Conservation (phyloP, 1,140 invertebrate genomes). For the Aethina tumida region DNA sequence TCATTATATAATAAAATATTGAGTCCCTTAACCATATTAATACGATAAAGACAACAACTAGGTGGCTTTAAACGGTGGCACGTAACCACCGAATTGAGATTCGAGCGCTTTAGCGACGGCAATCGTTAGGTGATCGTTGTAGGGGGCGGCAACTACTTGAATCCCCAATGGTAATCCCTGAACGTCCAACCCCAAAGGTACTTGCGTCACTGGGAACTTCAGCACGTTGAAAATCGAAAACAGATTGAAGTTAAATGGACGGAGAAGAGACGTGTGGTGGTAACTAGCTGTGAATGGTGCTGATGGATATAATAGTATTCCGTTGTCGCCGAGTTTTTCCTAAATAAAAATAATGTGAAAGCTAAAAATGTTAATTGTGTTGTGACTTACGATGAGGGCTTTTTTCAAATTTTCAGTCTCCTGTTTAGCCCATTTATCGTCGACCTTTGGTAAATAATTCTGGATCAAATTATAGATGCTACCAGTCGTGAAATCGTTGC, state of each 20-base stretch:
- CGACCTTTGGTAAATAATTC: constrained; percentile 50
- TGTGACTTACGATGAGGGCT: constrained; percentile 45
- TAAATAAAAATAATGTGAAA: constrained; percentile 32
- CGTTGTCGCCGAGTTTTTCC: constrained; percentile 64
- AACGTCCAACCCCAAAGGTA: constrained; percentile 61
- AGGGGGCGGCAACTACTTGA: constrained; percentile 67
- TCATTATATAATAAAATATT: no score
- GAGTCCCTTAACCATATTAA: no score
- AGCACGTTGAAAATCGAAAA: constrained; percentile 84
- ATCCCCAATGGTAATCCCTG: constrained; percentile 72
- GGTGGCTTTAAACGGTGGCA: constrained; percentile 43
- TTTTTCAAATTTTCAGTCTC: constrained; percentile 47
- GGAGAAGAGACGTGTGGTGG: constrained; percentile 70
- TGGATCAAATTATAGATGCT: constrained; percentile 58
- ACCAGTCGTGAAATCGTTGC: constrained; percentile 52
- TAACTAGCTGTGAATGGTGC: constrained; percentile 74
- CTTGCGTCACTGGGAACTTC: constrained; percentile 74
- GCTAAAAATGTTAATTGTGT: constrained; percentile 3
- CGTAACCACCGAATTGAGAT: constrained; percentile 74
- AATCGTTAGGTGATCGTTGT: constrained; percentile 70
- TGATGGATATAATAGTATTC: constrained; percentile 77
- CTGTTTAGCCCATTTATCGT: constrained; percentile 50
- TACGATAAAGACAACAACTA: no score
- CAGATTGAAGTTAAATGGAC: constrained; percentile 81
- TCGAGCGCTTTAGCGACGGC: constrained; percentile 79